Percentiles rank a stretch among this genome's conserved stretches.
These are phyloP conservation scores for Bufotes viridis DNA, from an alignment of 2,797 vertebrate genomes.

Conservation along the genomic window DNA sequence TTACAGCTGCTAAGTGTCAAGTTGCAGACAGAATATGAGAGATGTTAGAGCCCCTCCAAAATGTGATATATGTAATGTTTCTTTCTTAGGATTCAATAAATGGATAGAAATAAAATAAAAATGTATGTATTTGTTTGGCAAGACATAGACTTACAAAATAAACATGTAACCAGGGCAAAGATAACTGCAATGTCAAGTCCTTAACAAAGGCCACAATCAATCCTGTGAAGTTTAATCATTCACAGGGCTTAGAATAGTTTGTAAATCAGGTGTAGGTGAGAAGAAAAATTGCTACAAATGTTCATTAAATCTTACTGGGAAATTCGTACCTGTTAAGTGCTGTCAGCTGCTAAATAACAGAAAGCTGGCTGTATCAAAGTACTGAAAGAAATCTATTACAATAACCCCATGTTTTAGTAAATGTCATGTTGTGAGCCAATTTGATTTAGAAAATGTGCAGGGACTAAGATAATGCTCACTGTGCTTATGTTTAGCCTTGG, in stretches of 20 bases:
- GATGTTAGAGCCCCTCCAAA: neutral
- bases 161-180: conserved; percentile 38
- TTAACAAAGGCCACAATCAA: conserved; percentile 59
- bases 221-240: conserved; percentile 60
- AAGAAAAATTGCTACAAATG: conserved; percentile 55
- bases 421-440: conserved; percentile 31
- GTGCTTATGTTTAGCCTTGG: neutral
- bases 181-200: conserved; percentile 38
- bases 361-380: conserved; percentile 33
- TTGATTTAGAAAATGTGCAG: neutral
- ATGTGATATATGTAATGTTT: neutral
- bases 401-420: neutral
- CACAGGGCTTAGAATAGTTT: conserved; percentile 56
- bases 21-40: neutral
- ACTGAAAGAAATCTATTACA: conserved; percentile 45
- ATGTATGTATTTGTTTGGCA: conserved; percentile 9
- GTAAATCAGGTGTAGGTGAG: conserved; percentile 58
- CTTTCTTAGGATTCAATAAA: neutral
- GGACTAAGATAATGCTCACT: neutral
- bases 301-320: conserved; percentile 21
- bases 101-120: neutral
- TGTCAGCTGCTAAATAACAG: neutral
- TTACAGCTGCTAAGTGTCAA: neutral
- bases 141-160: conserved; percentile 42
- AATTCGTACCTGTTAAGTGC: conserved; percentile 30